Percentiles rank a stretch among this genome's conserved stretches.
Conservation (phyloP, 2,113 vertebrate species). For the Callocephalon fimbriatum region DNA sequence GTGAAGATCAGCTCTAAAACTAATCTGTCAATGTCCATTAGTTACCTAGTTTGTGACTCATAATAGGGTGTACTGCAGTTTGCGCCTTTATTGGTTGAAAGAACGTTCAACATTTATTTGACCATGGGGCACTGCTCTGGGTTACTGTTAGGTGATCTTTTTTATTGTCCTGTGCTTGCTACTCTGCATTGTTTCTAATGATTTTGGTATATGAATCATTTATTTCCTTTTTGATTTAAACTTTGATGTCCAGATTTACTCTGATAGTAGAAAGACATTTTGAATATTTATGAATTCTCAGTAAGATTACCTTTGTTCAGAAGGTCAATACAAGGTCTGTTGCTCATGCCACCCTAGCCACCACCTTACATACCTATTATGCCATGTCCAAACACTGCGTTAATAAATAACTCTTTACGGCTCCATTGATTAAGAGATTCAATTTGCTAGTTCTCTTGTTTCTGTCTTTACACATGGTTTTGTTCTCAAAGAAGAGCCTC, state of each 20-base stretch:
- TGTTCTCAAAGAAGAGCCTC: neutral
- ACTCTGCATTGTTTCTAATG: neutral
- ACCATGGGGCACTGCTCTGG: accelerated
- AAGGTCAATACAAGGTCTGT: neutral
- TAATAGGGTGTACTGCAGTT: too few relatives aligned
- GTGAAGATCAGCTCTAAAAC: neutral
- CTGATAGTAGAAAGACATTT: neutral
- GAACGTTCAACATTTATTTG: neutral
- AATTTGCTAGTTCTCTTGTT: neutral
- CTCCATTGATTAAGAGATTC: neutral
- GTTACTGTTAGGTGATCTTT: neutral
- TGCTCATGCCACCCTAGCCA: neutral
- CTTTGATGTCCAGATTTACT: neutral
- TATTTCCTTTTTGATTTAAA: neutral
- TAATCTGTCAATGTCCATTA: neutral
- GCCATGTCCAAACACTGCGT: neutral
- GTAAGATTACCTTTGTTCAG: neutral
- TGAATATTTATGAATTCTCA: neutral
- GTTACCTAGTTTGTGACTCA: neutral
- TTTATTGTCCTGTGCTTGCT: neutral
- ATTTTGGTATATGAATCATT: neutral
- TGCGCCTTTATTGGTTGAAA: neutral
- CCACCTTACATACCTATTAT: neutral
- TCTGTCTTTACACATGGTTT: neutral
- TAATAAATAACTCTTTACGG: neutral